Conservation (phyloP, 2,888 invertebrate species). For the Agrochola macilenta region DNA sequence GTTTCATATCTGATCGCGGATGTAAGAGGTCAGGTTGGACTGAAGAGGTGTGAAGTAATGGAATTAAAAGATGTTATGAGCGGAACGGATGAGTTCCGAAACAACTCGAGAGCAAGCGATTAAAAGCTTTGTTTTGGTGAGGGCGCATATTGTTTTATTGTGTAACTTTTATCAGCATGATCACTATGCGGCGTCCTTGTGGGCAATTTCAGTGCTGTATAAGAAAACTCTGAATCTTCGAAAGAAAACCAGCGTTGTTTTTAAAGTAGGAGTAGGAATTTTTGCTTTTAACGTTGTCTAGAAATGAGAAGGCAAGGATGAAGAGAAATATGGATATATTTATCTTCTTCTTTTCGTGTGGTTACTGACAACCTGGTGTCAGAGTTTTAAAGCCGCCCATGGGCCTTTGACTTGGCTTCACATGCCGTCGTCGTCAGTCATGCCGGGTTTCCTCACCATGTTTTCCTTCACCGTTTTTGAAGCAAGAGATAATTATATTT, state of each 20-base stretch:
- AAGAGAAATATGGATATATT: too few relatives aligned
- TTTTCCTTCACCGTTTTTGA: too few relatives aligned
- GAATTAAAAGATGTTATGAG: constrained; percentile 34
- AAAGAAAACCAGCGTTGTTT: neutral
- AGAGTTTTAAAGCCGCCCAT: too few relatives aligned
- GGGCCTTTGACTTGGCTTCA: too few relatives aligned
- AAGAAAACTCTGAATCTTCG: too few relatives aligned
- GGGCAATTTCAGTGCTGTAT: neutral
- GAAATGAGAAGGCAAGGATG: neutral
- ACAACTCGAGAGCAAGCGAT: constrained; percentile 20
- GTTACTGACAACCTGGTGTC: too few relatives aligned
- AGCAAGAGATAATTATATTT: too few relatives aligned
- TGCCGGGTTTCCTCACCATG: too few relatives aligned
- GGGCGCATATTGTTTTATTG: constrained; percentile 34
- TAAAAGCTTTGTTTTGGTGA: constrained; percentile 43
- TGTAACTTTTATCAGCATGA: constrained; percentile 9
- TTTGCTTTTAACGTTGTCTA: neutral
- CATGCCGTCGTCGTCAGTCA: too few relatives aligned
- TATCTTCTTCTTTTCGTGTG: too few relatives aligned
- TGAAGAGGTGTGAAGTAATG: constrained; percentile 36
- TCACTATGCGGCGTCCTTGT: constrained; percentile 11
- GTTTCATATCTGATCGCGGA: constrained; percentile 46
- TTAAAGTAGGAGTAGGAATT: neutral
- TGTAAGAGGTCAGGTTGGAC: constrained; percentile 32
- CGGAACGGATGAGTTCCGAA: constrained; percentile 51